Evolutionary conservation across 1,140 invertebrate species (phyloP).

Genomic region (Campoletis sonorensis): DNA sequence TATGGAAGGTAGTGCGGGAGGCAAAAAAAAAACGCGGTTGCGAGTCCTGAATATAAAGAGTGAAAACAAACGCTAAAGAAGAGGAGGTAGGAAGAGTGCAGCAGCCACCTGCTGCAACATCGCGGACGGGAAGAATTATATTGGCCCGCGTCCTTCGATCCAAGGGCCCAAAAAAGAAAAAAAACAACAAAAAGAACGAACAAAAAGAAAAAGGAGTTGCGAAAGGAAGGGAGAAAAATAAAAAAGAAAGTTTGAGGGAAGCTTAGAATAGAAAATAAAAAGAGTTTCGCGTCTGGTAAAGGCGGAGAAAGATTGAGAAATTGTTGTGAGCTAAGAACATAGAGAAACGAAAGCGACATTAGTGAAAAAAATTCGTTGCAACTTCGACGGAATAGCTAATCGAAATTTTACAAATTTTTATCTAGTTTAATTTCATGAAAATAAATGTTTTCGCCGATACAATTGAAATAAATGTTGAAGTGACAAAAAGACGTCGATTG

Average conservation of each 20-base stretch:
- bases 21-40: slow-evolving; percentile 19
- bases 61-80: slow-evolving; percentile 28
- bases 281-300: not conserved
- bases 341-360: not conserved
- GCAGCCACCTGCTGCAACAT: slow-evolving; percentile 40
- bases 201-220: too few species aligned
- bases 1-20: not conserved
- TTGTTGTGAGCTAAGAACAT: not conserved
- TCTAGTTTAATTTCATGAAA: too few species aligned
- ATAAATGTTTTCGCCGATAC: too few species aligned
- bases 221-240: slow-evolving; percentile 18
- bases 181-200: slow-evolving; percentile 12
- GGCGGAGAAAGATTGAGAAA: slow-evolving; percentile 27
- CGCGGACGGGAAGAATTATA: slow-evolving; percentile 17
- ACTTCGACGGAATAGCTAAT: too few species aligned
- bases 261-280: slow-evolving; percentile 20
- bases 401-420: too few species aligned
- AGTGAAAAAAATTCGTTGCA: not conserved
- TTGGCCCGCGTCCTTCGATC: slow-evolving; percentile 45
- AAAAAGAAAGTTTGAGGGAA: not conserved
- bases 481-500: too few species aligned
- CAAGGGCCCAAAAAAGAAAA: slow-evolving; percentile 38
- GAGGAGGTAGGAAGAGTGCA: not conserved
- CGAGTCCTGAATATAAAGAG: slow-evolving; percentile 41
- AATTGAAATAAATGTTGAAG: too few species aligned